Percentiles rank a stretch among this genome's conserved stretches.
Evolutionary conservation across 2,797 vertebrate species (phyloP).

Genomic region (Eulemur coronatus): DNA sequence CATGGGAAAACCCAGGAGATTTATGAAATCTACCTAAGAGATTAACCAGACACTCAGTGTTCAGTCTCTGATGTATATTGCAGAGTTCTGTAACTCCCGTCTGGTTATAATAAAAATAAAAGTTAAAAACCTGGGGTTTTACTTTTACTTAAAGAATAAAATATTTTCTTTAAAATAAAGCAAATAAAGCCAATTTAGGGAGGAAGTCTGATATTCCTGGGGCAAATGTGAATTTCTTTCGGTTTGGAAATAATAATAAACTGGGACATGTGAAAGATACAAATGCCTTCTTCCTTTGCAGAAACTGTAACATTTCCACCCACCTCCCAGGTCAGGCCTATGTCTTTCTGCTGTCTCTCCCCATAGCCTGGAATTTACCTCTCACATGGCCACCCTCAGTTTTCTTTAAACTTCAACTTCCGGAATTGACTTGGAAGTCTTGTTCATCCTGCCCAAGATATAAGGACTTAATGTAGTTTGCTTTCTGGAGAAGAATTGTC

Average conservation of each 20-base stretch:
- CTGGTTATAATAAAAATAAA: conserved; percentile 51
- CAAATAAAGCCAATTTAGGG: conserved; percentile 30
- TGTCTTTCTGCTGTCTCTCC: not conserved
- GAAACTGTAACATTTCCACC: not conserved
- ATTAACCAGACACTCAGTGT: conserved; percentile 42
- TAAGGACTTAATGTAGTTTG: not conserved
- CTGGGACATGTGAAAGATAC: not conserved
- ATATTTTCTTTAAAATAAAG: conserved; percentile 36
- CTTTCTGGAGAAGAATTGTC: not conserved
- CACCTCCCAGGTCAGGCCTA: not conserved
- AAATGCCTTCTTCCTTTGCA: not conserved
- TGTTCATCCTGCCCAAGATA: not conserved
- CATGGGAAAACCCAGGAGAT: not conserved
- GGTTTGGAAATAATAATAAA: not conserved
- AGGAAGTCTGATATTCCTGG: not conserved
- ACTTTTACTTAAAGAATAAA: conserved; percentile 43
- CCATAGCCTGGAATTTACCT: not conserved
- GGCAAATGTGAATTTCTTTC: conserved; percentile 5
- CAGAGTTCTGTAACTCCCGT: conserved; percentile 33
- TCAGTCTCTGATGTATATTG: not conserved
- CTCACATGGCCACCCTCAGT: not conserved
- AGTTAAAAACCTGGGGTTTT: conserved; percentile 2
- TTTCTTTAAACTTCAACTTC: not conserved
- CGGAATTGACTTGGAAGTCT: not conserved
- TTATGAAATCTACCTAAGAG: conserved; percentile 52